Evolutionary conservation across 1,140 invertebrate species (phyloP).

Genomic region (Diachasmimorpha longicaudata): DNA sequence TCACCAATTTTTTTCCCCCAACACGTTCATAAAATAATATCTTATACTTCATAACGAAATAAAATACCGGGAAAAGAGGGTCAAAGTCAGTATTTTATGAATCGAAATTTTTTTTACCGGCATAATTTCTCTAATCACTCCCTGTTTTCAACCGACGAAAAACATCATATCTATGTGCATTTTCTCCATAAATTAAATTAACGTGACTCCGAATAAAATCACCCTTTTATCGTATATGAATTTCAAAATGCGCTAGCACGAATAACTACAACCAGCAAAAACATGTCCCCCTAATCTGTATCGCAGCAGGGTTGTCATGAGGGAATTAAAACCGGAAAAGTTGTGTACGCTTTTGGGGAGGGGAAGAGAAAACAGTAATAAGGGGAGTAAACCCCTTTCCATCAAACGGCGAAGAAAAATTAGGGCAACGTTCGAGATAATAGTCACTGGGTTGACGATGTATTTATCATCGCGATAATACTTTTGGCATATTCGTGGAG

Average conservation of each 20-base stretch:
- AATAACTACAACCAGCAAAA: not conserved
- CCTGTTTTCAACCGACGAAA: not conserved
- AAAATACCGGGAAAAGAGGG: too few relatives aligned
- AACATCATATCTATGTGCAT: not conserved
- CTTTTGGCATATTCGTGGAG: not conserved
- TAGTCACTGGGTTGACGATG: constrained; percentile 33
- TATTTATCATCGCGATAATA: not conserved
- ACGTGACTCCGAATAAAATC: not conserved
- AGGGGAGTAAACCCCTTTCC: constrained; percentile 35
- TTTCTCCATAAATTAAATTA: not conserved
- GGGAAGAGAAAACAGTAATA: not conserved
- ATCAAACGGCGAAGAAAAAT: constrained; percentile 39
- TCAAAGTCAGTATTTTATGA: too few relatives aligned
- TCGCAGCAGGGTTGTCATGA: not conserved
- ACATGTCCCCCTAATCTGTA: not conserved
- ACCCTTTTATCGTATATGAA: not conserved
- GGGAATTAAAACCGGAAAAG: not conserved
- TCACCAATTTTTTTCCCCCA: too few relatives aligned
- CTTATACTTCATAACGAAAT: too few relatives aligned
- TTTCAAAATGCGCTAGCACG: not conserved
- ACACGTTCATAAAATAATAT: too few relatives aligned
- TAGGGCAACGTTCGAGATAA: constrained; percentile 48
- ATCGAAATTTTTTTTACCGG: not conserved
- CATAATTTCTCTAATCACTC: not conserved
- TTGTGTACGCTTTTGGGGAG: not conserved